Evolutionary conservation across 2,888 invertebrate genomes (phyloP).

Genomic region (Punctoribates punctum): DNA sequence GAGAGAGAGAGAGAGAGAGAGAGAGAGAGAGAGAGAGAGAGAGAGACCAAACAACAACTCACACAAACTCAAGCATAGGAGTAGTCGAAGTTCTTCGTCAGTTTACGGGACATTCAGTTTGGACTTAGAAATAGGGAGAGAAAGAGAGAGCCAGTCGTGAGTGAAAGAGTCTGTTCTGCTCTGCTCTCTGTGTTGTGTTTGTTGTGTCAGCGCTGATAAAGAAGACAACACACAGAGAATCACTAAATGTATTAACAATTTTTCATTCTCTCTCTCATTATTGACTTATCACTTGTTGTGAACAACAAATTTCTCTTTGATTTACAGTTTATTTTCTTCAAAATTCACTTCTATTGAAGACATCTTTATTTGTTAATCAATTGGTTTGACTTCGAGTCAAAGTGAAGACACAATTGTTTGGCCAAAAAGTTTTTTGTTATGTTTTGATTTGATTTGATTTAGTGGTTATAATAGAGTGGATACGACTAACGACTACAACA

Average conservation of each 20-base stretch:
- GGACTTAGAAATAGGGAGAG: background rate
- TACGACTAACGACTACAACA: background rate
- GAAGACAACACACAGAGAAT: background rate
- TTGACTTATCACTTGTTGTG: conserved; percentile 15
- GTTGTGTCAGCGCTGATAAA: conserved; percentile 30
- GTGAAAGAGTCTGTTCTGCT: background rate
- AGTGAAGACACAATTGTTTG: background rate
- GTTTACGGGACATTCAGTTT: conserved; percentile 19
- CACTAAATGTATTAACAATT: background rate
- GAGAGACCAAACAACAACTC: background rate
- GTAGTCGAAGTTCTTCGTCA: background rate
- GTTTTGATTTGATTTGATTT: conserved; percentile 7
- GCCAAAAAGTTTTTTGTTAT: conserved; percentile 2
- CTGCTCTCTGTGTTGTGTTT: conserved; percentile 18
- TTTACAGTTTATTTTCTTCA: background rate
- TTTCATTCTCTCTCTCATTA: background rate
- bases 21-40: background rate
- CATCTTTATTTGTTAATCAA: background rate
- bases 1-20: background rate
- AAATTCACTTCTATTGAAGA: background rate
- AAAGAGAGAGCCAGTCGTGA: background rate
- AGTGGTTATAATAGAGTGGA: too few relatives aligned
- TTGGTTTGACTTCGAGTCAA: background rate
- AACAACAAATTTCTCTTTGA: background rate
- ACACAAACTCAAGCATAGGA: conserved; percentile 8